phyloP scores from a whole-genome alignment of 2,888 invertebrate species.

The Beris morrisii region DNA sequence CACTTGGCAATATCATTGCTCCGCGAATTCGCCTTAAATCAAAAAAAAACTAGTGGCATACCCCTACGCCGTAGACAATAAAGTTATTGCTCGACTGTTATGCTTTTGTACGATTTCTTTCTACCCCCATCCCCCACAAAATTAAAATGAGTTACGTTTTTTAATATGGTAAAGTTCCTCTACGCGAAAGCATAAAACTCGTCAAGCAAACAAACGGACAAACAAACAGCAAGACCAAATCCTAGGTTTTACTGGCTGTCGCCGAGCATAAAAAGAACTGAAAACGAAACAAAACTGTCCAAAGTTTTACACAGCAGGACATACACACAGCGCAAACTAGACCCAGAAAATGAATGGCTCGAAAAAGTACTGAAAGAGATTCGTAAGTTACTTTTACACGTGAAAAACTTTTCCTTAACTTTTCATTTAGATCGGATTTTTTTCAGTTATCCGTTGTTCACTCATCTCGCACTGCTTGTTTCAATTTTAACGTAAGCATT shows the following conservation, averaged over 20 bases:
- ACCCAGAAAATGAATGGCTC: constrained; percentile 21
- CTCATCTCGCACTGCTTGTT: not conserved
- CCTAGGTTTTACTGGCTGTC: not conserved
- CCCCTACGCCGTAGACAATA: too few relatives aligned
- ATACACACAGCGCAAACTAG: not conserved
- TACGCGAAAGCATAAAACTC: constrained; percentile 4
- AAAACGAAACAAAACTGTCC: constrained; percentile 1
- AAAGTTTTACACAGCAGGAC: constrained; percentile 5
- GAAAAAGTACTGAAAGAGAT: constrained; percentile 7
- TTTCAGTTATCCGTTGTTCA: not conserved
- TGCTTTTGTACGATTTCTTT: too few relatives aligned
- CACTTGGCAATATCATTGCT: too few relatives aligned
- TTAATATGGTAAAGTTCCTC: constrained; percentile 22
- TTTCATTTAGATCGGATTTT: constrained; percentile 21
- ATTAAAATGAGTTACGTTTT: constrained; percentile 21
- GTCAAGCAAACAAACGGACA: constrained; percentile 3
- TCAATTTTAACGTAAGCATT: constrained; percentile 21
- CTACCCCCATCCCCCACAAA: not conserved
- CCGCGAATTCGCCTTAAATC: too few relatives aligned
- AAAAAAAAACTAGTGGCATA: too few relatives aligned
- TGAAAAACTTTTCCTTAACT: constrained; percentile 27
- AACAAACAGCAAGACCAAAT: constrained; percentile 15
- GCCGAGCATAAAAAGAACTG: constrained; percentile 17
- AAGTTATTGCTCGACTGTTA: too few relatives aligned
- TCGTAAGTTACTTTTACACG: constrained; percentile 28